A percentile compares a stretch with the other conserved stretches of the same genome.
Evolutionary conservation across 2,113 vertebrate species (phyloP).

Genomic region (Ageneiosus marmoratus): DNA sequence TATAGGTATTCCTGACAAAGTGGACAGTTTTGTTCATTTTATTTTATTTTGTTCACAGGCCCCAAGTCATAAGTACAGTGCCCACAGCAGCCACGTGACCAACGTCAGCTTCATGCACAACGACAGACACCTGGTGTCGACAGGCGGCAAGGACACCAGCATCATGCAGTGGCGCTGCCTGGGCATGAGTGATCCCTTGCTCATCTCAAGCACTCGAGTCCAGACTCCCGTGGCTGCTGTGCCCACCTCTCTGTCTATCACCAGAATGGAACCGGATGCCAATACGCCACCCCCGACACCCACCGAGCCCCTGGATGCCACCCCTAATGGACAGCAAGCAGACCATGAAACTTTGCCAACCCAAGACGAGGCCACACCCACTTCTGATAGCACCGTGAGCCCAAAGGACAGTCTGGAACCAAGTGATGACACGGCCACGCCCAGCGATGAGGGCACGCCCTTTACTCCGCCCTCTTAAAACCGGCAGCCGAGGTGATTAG

Average conservation of each 20-base stretch:
- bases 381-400: constrained; percentile 74
- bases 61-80: constrained; percentile 95
- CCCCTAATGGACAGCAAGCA: constrained; percentile 69
- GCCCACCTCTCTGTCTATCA: constrained; percentile 40
- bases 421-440: constrained; percentile 71
- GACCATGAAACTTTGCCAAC: constrained; percentile 56
- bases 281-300: constrained; percentile 38
- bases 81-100: constrained; percentile 98
- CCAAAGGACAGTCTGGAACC: constrained; percentile 77
- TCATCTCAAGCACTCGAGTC: constrained; percentile 59
- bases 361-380: constrained; percentile 61
- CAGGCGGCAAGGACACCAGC: constrained; percentile 96
- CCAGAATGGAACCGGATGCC: neutral
- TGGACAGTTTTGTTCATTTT: neutral
- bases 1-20: neutral
- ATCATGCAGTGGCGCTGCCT: constrained; percentile 96
- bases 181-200: constrained; percentile 60
- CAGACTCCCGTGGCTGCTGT: constrained; percentile 53
- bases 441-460: constrained; percentile 70
- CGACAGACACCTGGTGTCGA: constrained; percentile 92
- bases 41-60: constrained; percentile 73
- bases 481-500: neutral
- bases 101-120: constrained; percentile 92
- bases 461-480: constrained; percentile 68
- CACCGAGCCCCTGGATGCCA: constrained; percentile 49